phyloP scores from a whole-genome alignment of 2,888 invertebrate species.

The Coenonympha glycerion region DNA sequence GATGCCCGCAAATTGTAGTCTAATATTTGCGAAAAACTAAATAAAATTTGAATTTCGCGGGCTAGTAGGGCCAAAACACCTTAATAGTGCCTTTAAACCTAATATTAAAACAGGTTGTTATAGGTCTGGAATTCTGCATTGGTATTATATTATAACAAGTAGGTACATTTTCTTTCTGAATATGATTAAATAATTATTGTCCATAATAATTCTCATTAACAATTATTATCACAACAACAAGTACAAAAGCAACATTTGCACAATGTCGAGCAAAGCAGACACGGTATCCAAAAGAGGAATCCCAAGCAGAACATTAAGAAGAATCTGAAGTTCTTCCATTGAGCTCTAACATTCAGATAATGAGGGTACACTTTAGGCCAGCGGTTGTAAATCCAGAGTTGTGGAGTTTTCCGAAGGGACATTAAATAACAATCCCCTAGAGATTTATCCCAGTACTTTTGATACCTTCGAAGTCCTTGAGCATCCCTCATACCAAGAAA shows the following conservation, averaged over 20 bases:
- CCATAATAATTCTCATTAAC: neutral
- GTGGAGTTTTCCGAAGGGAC: conserved; percentile 38
- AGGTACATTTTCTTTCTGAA: no score
- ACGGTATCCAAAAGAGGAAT: conserved; percentile 43
- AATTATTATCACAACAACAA: conserved; percentile 38
- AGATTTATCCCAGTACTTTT: conserved; percentile 26
- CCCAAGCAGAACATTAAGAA: conserved; percentile 33
- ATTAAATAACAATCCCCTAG: conserved; percentile 41
- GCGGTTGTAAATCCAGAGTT: conserved; percentile 35
- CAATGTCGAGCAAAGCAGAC: conserved; percentile 39
- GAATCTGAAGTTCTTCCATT: conserved; percentile 32
- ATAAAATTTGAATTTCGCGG: no score
- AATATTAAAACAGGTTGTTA: no score
- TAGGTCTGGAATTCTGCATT: no score
- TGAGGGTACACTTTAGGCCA: conserved; percentile 38
- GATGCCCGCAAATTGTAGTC: no score
- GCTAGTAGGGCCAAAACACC: no score
- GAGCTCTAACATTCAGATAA: conserved; percentile 27
- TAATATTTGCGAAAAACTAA: no score
- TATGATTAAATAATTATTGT: neutral
- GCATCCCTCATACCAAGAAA: neutral
- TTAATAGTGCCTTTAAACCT: no score
- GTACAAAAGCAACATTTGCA: conserved; percentile 41
- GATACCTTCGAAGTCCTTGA: conserved; percentile 2
- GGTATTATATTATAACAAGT: no score